Evolutionary conservation across 2,797 vertebrate species (phyloP), one percentile per base, ranked within the genome.

Genomic region (Anguilla marmorata): DNA sequence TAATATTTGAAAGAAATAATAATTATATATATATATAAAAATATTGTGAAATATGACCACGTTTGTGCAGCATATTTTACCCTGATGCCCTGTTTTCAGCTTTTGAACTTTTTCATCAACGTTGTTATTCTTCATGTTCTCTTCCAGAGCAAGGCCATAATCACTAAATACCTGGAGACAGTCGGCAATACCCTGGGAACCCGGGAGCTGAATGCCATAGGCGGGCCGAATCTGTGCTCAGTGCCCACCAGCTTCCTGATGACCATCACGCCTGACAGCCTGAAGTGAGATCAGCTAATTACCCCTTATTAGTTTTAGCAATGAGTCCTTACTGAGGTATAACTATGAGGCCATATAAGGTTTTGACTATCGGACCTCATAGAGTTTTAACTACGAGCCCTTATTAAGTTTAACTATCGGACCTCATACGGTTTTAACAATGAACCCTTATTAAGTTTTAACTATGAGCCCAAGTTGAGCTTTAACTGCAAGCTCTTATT

Each of bases 221-320:
- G 86, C 63, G 91, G 91, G 24, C 74, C 87, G 45, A 91, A 90
- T 85, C 87, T 91, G 37, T 91, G 91, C 69, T 84, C 87, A 45
- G 88, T 92, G 27, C 45, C 69, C 19, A 11, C 0, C 86, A 89
- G 0, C 37, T 24, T 85, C 21, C 50, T 92, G 52, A 19, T 41
- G 63, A 50, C 30, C 54, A 92, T 92, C 21, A 74, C 9, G 21
- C n/a, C 82, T 27, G 76, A 52, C 0, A 90, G 84, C 30, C 63
- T 92, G 11, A 30, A 54, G 90, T 92, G 85, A 91, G 87, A 66
- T 37, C 37, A 37, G 37, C 37, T 41, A 41, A 41, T 41, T 41
- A 41, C 2, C 37, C 37, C 37, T 41, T 41, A 41, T 41, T 41
- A 41, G 37, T 41, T 14, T 58, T 58, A 58, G 16, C 11, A 58